Conservation (phyloP, 2,888 invertebrate genomes). For the Smittia aterrima region DNA sequence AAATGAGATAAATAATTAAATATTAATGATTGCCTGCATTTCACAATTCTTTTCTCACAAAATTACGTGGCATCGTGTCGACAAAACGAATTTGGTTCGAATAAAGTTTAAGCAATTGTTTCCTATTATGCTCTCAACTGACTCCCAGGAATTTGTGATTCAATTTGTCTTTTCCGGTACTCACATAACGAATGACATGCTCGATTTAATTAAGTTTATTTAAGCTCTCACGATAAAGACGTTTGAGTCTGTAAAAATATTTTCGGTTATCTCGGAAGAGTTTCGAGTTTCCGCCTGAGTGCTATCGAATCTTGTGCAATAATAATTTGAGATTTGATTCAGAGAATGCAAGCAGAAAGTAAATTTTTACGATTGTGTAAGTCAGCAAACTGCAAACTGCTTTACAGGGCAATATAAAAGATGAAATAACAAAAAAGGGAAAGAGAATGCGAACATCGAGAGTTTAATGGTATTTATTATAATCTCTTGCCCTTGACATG, state of each 20-base stretch:
- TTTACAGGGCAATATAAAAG: neutral
- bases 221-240: neutral
- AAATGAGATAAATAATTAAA: constrained; percentile 39
- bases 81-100: neutral
- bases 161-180: neutral
- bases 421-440: neutral
- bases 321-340: no score
- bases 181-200: neutral
- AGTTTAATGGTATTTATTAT: neutral
- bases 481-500: constrained; percentile 33
- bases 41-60: constrained; percentile 21
- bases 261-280: no score
- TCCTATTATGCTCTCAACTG: neutral
- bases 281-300: no score
- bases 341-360: no score
- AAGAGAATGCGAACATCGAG: neutral
- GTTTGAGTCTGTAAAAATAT: no score
- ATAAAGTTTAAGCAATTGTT: neutral
- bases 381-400: neutral
- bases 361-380: neutral
- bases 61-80: neutral
- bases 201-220: neutral
- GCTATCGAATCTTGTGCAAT: no score
- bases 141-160: neutral
- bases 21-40: constrained; percentile 35